These are phyloP conservation scores for Resseliella maxima DNA, from an alignment of 2,888 invertebrate species.

Conservation along the genomic window DNA sequence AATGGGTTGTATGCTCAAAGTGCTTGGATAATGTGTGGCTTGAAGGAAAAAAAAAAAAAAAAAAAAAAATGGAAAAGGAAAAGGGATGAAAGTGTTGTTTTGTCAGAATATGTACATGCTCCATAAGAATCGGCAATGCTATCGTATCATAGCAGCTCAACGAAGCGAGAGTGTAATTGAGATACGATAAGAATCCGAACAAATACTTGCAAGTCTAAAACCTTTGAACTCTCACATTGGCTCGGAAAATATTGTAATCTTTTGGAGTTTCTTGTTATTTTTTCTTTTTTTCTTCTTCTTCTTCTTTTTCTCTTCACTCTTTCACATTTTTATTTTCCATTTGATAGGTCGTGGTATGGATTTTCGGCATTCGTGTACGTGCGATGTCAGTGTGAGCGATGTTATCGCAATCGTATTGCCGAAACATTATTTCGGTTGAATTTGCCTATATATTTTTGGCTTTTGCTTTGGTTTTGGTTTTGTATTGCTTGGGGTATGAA, in stretches of 20 bases:
- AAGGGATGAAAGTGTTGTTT: background rate
- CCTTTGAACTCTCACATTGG: conserved; percentile 42
- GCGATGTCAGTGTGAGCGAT: background rate
- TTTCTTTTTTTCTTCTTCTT: no score
- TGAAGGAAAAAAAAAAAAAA: background rate
- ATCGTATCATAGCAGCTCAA: conserved; percentile 38
- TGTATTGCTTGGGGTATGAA: no score
- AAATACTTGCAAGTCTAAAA: conserved; percentile 26
- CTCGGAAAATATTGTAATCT: background rate
- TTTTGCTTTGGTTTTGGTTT: background rate
- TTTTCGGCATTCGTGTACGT: background rate
- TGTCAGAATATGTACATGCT: conserved; percentile 8
- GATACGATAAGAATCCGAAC: conserved; percentile 46
- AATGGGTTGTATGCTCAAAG: background rate
- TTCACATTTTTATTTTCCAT: background rate
- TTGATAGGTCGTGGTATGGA: conserved; percentile 1
- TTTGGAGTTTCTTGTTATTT: no score
- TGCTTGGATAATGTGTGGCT: background rate
- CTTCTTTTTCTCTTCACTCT: no score
- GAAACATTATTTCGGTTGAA: background rate
- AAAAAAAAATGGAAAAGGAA: background rate
- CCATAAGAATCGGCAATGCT: background rate
- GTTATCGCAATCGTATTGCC: background rate
- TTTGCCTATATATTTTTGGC: background rate
- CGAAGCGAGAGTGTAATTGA: conserved; percentile 46